Percentiles rank a stretch among this genome's conserved stretches.
These are phyloP conservation scores for Pollicipes pollicipes DNA, from an alignment of 1,140 invertebrate species.

Conservation along the genomic window DNA sequence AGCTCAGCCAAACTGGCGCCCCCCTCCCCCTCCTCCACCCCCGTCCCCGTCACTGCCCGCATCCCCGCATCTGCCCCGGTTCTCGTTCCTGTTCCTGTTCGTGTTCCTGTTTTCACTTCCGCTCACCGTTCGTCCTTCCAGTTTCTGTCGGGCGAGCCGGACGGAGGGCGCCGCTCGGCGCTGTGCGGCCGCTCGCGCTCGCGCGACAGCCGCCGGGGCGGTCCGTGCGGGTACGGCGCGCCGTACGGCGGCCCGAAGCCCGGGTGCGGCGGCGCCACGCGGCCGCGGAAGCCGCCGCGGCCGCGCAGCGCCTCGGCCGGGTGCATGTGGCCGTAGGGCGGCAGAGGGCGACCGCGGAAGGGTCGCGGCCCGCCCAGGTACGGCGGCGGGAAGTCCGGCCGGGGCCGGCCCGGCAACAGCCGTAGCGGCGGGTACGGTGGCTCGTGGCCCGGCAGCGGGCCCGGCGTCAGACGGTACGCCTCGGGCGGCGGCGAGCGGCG, in stretches of 20 bases:
- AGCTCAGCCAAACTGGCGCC: too few relatives aligned
- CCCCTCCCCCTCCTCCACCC: too few relatives aligned
- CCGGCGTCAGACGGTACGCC: neutral
- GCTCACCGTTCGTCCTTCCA: neutral
- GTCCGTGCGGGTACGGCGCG: conserved; percentile 1
- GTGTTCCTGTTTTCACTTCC: too few relatives aligned
- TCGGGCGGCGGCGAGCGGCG: neutral
- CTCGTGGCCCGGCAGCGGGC: neutral
- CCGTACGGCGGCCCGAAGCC: too few relatives aligned
- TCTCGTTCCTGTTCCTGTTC: too few relatives aligned
- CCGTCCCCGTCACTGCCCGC: too few relatives aligned
- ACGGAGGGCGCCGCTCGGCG: neutral
- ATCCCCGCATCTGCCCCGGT: too few relatives aligned
- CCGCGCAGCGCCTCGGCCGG: conserved; percentile 7
- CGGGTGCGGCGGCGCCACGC: conserved; percentile 5
- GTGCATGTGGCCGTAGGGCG: conserved; percentile 3
- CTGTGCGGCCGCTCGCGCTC: conserved; percentile 12
- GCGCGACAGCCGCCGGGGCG: conserved; percentile 3
- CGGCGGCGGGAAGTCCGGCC: too few relatives aligned
- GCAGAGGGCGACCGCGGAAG: conserved; percentile 10
- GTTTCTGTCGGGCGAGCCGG: neutral
- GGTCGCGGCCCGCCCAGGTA: neutral
- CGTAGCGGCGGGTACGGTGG: neutral
- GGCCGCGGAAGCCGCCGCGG: neutral
- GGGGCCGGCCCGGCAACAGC: too few relatives aligned